phyloP scores from a whole-genome alignment of 1,140 invertebrate species.

The Tenebrio molitor region DNA sequence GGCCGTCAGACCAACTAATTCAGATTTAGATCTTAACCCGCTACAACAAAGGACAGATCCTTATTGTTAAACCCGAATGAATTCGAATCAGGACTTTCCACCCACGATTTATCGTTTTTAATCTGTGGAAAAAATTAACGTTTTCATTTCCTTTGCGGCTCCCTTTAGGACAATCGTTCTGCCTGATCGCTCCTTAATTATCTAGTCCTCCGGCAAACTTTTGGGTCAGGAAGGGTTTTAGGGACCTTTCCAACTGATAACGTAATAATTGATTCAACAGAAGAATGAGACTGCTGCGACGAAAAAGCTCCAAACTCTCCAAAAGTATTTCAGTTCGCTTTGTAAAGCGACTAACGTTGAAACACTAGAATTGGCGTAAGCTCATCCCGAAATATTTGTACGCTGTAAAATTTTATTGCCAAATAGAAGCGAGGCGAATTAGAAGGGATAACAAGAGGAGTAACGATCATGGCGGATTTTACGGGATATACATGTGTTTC shows the following conservation, averaged over 20 bases:
- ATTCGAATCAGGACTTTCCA: background rate
- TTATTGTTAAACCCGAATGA: background rate
- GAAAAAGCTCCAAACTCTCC: too few species aligned
- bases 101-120: background rate
- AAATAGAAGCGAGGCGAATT: background rate
- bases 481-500: too few species aligned
- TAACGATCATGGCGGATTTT: too few species aligned
- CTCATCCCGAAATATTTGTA: too few species aligned
- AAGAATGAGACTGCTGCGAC: too few species aligned
- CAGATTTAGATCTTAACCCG: background rate
- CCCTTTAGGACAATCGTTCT: background rate
- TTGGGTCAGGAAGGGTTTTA: too few species aligned
- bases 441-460: background rate
- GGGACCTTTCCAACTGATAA: too few species aligned
- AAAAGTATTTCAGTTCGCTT: too few species aligned
- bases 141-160: background rate
- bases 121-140: background rate
- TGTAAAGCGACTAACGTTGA: too few species aligned
- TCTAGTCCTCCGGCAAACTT: background rate
- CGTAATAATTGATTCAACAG: too few species aligned
- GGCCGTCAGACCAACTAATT: background rate
- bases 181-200: background rate
- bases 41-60: background rate
- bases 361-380: too few species aligned
- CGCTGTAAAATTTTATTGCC: background rate